Evolutionary conservation across 2,888 invertebrate species (phyloP), one percentile per base, ranked within the genome.

Genomic region (Furcula furcula): DNA sequence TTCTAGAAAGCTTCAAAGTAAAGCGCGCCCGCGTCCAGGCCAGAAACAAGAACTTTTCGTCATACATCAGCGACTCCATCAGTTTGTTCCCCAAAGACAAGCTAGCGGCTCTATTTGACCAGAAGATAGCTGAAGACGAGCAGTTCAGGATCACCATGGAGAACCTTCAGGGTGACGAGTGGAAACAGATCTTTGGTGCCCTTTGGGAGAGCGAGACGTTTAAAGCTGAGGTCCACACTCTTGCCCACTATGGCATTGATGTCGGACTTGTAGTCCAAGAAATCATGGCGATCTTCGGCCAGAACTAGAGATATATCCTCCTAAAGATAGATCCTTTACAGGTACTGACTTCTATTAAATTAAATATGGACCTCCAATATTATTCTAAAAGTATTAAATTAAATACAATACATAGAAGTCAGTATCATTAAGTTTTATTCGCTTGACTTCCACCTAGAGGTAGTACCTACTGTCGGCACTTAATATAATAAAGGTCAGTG

Each of bases 111-210:
- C 74, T 86, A 6, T 84, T 56, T 41, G 64, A 83, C 1, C 43
- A 81, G 35, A 86, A 86, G 44, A 55, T 75, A 18, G 60, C 62
- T 2, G 76, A 73, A 21, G 77, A 83, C 5, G 76, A 66, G 4
- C 69, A 55, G 4, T 86, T 86, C 58, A 70, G 43, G 25, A 53
- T 43, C 0, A 75, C 84, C 6, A 69, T 86, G 29, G 70, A 73
- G 7, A 78, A 78, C 38, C 59, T 86, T 1, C 26, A 65, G 4
- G 69, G 75, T 13, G 76, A 76, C 0, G 83, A 83, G 36, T 86
- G 77, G 76, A 33, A 57, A 0, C 22, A 59, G 4, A 41, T 71
- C 3, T 75, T 66, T 38, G 16, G 19, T 7, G 75, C 76, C 6
- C 61, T 86, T 0, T 73, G 72, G 73, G 57, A 66, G 1, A 85